These are phyloP conservation scores for Thrips palmi DNA, from an alignment of 1,140 invertebrate genomes.

Conservation along the genomic window DNA sequence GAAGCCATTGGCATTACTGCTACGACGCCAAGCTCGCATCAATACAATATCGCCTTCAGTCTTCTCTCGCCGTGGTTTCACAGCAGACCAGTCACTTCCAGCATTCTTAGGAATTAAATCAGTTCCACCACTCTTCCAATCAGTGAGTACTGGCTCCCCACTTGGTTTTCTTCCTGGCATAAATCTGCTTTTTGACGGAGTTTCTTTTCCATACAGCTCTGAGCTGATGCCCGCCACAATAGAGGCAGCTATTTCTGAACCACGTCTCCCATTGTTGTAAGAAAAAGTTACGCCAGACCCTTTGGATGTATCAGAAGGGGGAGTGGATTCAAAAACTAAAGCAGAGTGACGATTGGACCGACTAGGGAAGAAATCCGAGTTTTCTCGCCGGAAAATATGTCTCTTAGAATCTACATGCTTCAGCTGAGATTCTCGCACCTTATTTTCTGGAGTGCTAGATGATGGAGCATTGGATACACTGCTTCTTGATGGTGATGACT, in stretches of 20 bases:
- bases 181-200: slow-evolving; percentile 29
- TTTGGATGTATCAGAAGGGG: no score
- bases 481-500: slow-evolving; percentile 8
- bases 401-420: slow-evolving; percentile 31
- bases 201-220: slow-evolving; percentile 1
- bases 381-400: slow-evolving; percentile 62
- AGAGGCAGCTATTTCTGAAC: slow-evolving; percentile 14
- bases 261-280: slow-evolving; percentile 13
- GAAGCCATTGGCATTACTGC: no score
- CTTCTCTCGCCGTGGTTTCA: slow-evolving; percentile 58
- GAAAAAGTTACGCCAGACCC: slow-evolving; percentile 4
- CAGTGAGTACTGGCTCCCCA: slow-evolving; percentile 49
- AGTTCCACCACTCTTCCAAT: slow-evolving; percentile 33
- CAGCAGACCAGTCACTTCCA: slow-evolving; percentile 14
- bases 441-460: background rate
- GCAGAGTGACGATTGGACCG: slow-evolving; percentile 54
- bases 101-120: slow-evolving; percentile 1
- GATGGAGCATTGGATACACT: slow-evolving; percentile 1
- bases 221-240: background rate
- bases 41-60: slow-evolving; percentile 69
- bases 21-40: slow-evolving; percentile 24
- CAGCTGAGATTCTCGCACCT: slow-evolving; percentile 9
- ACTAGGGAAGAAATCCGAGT: slow-evolving; percentile 57
- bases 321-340: slow-evolving; percentile 34
- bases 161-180: slow-evolving; percentile 19